These are phyloP conservation scores for Hemicentrotus pulcherrimus DNA, from an alignment of 35 echinoderm and acorn worm species.

Conservation along the genomic window DNA sequence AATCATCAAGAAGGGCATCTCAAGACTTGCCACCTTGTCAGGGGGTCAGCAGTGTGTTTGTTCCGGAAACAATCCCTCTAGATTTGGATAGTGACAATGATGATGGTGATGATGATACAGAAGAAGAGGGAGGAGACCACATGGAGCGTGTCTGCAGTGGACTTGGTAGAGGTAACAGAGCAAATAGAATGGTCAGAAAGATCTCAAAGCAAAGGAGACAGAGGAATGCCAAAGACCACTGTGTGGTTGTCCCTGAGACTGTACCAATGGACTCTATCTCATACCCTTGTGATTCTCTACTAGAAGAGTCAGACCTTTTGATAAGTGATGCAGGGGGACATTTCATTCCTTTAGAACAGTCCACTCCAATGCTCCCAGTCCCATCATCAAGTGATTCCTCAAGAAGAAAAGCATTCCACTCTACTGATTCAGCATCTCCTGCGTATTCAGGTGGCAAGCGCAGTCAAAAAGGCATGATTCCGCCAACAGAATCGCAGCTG, in stretches of 20 bases:
- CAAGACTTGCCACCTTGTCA: background rate
- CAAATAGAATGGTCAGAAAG: background rate
- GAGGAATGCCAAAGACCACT: background rate
- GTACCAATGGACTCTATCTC: background rate
- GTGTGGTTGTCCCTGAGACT: background rate
- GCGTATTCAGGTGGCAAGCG: background rate
- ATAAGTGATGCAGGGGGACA: background rate
- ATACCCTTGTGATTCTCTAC: background rate
- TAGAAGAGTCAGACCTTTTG: background rate
- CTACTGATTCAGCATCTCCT: background rate
- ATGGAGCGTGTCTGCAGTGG: background rate
- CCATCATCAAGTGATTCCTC: background rate
- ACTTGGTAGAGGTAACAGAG: background rate
- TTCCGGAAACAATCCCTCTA: background rate
- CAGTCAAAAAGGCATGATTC: background rate
- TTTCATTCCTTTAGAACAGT: background rate
- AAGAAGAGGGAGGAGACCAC: background rate
- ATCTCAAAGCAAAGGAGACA: background rate
- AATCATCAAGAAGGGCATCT: background rate
- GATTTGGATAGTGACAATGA: background rate
- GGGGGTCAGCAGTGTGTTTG: background rate
- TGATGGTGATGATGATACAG: background rate
- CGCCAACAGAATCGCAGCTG: constrained; percentile 28
- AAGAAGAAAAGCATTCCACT: background rate
- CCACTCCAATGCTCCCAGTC: background rate